Evolutionary conservation across 2,797 vertebrate species (phyloP).

Genomic region (Atherinosoma microstoma): DNA sequence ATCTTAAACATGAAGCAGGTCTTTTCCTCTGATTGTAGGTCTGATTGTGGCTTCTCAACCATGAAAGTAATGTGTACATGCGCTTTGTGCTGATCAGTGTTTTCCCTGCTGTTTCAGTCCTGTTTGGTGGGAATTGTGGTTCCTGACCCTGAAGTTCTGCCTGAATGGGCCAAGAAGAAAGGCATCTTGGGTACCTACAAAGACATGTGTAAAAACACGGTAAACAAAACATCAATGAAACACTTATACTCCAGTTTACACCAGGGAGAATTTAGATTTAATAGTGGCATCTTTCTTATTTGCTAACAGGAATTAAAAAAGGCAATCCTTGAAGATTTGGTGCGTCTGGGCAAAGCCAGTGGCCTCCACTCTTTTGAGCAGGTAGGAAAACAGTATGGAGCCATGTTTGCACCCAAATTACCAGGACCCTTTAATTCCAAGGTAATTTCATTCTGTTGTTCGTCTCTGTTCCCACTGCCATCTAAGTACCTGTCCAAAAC

Average conservation of each 20-base stretch:
- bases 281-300: neutral
- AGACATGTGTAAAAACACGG: conserved; percentile 91
- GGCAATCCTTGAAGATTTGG: conserved; percentile 94
- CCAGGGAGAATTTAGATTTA: neutral
- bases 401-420: neutral
- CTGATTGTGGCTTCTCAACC: neutral
- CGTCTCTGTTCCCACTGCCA: neutral
- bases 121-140: conserved; percentile 96
- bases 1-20: neutral
- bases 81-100: neutral
- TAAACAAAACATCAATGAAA: conserved; percentile 59
- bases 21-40: neutral
- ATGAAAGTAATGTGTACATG: neutral
- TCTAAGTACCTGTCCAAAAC: too few relatives aligned
- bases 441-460: neutral
- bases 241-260: neutral
- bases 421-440: neutral
- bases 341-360: conserved; percentile 91
- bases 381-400: conserved; percentile 73
- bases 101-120: conserved; percentile 81
- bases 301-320: conserved; percentile 88
- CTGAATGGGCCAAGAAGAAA: conserved; percentile 93
- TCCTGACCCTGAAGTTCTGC: conserved; percentile 93
- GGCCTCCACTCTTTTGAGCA: conserved; percentile 98
- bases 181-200: conserved; percentile 88